A percentile compares a stretch with the other conserved stretches of the same genome.
Evolutionary conservation across 2,797 vertebrate species (phyloP).

Genomic region (Tauraco hartlaubi): DNA sequence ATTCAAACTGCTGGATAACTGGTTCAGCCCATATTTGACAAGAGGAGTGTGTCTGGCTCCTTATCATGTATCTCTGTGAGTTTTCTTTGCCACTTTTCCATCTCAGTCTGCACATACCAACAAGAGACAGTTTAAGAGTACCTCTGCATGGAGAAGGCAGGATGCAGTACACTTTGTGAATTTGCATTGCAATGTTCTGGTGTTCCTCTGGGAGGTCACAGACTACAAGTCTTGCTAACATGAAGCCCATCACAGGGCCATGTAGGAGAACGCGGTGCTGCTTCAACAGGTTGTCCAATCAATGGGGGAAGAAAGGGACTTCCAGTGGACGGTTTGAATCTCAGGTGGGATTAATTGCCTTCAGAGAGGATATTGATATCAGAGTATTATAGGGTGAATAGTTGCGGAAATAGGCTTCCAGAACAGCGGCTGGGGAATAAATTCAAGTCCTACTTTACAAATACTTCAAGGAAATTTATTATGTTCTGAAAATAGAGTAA

Average conservation of each 20-base stretch:
- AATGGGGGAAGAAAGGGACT: not conserved
- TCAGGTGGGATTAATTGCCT: not conserved
- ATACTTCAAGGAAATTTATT: not conserved
- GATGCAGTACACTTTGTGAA: not conserved
- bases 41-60: not conserved
- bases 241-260: not conserved
- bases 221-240: not conserved
- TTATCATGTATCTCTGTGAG: not conserved
- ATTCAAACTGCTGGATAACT: not conserved
- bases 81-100: not conserved
- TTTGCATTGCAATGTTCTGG: not conserved
- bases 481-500: not conserved
- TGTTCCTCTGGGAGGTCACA: not conserved
- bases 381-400: not conserved
- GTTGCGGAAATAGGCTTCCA: not conserved
- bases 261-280: not conserved
- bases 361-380: not conserved
- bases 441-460: not conserved
- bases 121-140: not conserved
- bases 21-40: not conserved
- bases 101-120: not conserved
- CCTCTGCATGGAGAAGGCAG: not conserved
- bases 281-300: not conserved
- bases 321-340: not conserved
- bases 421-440: not conserved